Percentiles rank a stretch among this genome's conserved stretches.
phyloP scores from a whole-genome alignment of 1,140 invertebrate genomes.

The Aradophagus sp. region DNA sequence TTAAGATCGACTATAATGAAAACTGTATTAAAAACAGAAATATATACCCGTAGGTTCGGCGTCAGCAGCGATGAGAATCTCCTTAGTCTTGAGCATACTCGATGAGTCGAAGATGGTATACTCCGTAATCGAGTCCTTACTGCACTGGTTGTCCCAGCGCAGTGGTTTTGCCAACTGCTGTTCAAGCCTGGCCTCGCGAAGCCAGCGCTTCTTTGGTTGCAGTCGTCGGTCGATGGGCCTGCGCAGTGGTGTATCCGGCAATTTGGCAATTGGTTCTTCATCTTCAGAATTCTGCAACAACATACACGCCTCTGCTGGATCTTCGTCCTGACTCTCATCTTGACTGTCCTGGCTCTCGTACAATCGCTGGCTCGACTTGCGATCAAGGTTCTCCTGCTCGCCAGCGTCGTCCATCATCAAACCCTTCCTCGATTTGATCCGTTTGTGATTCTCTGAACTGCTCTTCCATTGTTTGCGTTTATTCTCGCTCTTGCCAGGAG shows the following conservation, averaged over 20 bases:
- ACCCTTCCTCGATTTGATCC: constrained; percentile 70
- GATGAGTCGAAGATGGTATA: constrained; percentile 24
- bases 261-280: constrained; percentile 61
- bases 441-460: constrained; percentile 63
- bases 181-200: constrained; percentile 77
- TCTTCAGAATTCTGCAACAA: constrained; percentile 67
- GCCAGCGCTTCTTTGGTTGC: constrained; percentile 80
- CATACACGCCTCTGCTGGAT: constrained; percentile 62
- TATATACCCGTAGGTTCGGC: not conserved
- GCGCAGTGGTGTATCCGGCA: constrained; percentile 64
- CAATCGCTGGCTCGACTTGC: constrained; percentile 61
- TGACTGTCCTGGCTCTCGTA: constrained; percentile 71
- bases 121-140: constrained; percentile 7
- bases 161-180: constrained; percentile 72
- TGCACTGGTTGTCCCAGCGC: constrained; percentile 69
- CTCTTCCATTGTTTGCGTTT: constrained; percentile 71
- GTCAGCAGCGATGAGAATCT: constrained; percentile 18
- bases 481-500: constrained; percentile 71
- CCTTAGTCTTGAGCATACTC: constrained; percentile 17
- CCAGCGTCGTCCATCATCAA: constrained; percentile 69
- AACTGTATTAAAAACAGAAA: too few species aligned
- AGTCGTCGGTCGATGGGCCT: constrained; percentile 69
- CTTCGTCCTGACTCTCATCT: constrained; percentile 68
- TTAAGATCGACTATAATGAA: too few species aligned
- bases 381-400: constrained; percentile 70